Evolutionary conservation across 2,113 vertebrate genomes (phyloP).

Genomic region (Gobius niger): DNA sequence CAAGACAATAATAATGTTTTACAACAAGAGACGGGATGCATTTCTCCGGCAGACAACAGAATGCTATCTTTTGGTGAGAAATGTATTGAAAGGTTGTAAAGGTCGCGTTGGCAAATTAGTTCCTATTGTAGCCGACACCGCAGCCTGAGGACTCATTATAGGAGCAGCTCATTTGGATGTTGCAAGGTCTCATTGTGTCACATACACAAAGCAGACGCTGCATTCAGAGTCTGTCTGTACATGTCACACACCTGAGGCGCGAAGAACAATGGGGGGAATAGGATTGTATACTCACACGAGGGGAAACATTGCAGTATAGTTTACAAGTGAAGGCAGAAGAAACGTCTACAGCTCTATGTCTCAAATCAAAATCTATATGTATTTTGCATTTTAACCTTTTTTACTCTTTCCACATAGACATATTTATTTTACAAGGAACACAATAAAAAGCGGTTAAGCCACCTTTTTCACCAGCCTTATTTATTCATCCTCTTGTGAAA

Average conservation of each 20-base stretch:
- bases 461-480: too few relatives aligned
- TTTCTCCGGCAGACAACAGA: conserved; percentile 24
- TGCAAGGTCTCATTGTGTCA: conserved; percentile 59
- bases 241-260: conserved; percentile 28
- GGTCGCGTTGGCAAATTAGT: conserved; percentile 48
- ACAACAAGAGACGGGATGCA: neutral
- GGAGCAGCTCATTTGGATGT: conserved; percentile 51
- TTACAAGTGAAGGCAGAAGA: too few relatives aligned
- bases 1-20: neutral
- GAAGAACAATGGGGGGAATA: conserved; percentile 30
- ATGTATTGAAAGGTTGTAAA: conserved; percentile 44
- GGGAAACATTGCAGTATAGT: too few relatives aligned
- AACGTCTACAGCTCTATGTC: too few relatives aligned
- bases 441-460: too few relatives aligned
- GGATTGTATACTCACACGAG: conserved; percentile 8
- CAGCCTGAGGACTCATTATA: conserved; percentile 54
- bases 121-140: conserved; percentile 49
- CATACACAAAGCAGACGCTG: conserved; percentile 35
- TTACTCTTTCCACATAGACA: too few relatives aligned
- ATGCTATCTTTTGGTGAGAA: conserved; percentile 22
- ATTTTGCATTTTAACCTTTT: too few relatives aligned
- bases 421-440: too few relatives aligned
- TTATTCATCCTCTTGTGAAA: neutral
- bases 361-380: too few relatives aligned
- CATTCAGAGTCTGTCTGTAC: conserved; percentile 52